Percentiles rank a stretch among this genome's conserved stretches.
Evolutionary conservation across 2,888 invertebrate species (phyloP).

Genomic region (Archips crataeganus): DNA sequence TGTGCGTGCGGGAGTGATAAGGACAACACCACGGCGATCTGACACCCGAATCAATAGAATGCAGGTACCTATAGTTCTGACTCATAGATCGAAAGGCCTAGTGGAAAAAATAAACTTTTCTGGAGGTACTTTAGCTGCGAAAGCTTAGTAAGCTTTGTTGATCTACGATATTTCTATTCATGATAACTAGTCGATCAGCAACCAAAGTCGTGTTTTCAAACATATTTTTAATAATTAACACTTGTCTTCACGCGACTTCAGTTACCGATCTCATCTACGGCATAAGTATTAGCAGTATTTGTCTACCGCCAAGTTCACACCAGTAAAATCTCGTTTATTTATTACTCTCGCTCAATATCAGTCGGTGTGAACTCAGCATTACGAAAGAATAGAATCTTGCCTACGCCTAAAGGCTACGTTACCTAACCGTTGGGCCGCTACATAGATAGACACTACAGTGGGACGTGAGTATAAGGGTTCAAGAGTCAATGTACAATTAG

Average conservation of each 20-base stretch:
- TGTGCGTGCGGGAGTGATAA: constrained; percentile 48
- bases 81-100: not conserved
- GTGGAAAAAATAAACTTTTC: not conserved
- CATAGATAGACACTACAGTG: constrained; percentile 67
- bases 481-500: constrained; percentile 75
- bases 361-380: constrained; percentile 1
- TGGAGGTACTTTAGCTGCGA: constrained; percentile 3
- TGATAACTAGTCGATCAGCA: constrained; percentile 27
- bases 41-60: not conserved
- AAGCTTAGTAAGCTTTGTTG: constrained; percentile 25
- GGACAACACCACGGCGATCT: not conserved
- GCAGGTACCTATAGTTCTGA: constrained; percentile 1
- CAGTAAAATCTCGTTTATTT: no score
- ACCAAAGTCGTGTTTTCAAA: constrained; percentile 12
- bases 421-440: constrained; percentile 28
- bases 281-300: constrained; percentile 14
- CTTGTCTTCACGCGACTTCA: constrained; percentile 8
- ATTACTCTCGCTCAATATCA: not conserved
- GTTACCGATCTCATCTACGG: constrained; percentile 34
- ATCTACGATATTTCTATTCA: constrained; percentile 26
- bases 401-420: constrained; percentile 18
- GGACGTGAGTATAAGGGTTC: constrained; percentile 84
- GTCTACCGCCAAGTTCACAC: not conserved
- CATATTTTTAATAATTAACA: not conserved
- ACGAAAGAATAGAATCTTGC: constrained; percentile 13